phyloP scores from a whole-genome alignment of 2,888 invertebrate genomes.

The Drosophila subquinaria region DNA sequence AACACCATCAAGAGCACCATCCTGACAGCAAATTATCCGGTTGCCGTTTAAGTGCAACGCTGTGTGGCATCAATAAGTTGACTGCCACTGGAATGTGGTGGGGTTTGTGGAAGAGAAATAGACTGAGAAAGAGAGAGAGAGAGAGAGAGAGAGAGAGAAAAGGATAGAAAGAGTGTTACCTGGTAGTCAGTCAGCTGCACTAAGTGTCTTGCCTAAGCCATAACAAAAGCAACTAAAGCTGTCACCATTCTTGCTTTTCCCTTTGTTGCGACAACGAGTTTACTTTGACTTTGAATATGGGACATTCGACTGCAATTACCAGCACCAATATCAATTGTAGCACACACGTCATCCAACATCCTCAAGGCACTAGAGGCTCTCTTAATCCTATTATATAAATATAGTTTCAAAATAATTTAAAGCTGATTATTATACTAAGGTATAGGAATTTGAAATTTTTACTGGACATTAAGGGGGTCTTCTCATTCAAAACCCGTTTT shows the following conservation, averaged over 20 bases:
- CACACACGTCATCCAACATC: neutral
- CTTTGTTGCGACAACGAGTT: slow-evolving; percentile 7
- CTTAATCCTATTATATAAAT: too few species aligned
- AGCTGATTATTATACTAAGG: neutral
- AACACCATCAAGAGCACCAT: slow-evolving; percentile 25
- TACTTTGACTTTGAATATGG: neutral
- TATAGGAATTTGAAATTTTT: too few species aligned
- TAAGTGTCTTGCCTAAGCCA: slow-evolving; percentile 20
- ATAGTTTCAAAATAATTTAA: neutral
- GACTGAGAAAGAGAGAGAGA: too few species aligned
- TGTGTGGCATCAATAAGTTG: slow-evolving; percentile 24
- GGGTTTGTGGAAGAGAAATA: neutral
- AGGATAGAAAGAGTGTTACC: neutral
- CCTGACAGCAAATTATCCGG: slow-evolving; percentile 66
- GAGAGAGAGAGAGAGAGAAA: too few species aligned
- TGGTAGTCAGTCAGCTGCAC: slow-evolving; percentile 11
- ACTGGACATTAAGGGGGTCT: too few species aligned
- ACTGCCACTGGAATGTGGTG: neutral
- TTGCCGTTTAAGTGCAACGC: slow-evolving; percentile 43
- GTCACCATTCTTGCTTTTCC: slow-evolving; percentile 10
- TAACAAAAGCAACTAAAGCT: slow-evolving; percentile 43
- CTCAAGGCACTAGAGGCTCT: neutral
- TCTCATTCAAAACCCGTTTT: too few species aligned
- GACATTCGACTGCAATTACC: slow-evolving; percentile 31
- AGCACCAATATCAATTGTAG: slow-evolving; percentile 29